phyloP scores from a whole-genome alignment of 1,140 invertebrate species.

The Steinernema feltiae region DNA sequence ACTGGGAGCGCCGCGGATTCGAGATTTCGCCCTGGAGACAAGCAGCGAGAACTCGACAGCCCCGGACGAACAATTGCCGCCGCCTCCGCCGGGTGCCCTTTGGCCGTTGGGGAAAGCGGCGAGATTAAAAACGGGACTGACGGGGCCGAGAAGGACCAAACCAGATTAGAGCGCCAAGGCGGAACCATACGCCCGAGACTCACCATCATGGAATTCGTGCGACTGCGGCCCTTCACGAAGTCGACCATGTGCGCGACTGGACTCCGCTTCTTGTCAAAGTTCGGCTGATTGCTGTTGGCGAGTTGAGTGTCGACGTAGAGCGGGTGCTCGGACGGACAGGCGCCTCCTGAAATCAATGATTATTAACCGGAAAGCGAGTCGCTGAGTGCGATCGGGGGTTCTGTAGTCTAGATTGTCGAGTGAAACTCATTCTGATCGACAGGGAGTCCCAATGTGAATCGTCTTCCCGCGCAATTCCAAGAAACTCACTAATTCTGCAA shows the following conservation, averaged over 20 bases:
- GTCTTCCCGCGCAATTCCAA: no score
- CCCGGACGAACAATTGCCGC: not conserved
- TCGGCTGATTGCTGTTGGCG: not conserved
- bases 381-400: no score
- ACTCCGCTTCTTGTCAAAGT: conserved; percentile 7
- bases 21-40: not conserved
- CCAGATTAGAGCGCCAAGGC: not conserved
- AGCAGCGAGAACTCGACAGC: not conserved
- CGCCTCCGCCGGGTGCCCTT: not conserved
- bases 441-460: no score
- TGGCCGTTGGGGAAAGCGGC: not conserved
- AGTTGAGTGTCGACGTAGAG: conserved; percentile 4
- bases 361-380: not conserved
- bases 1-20: not conserved
- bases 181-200: not conserved
- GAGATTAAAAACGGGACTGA: not conserved
- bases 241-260: conserved; percentile 5
- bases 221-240: conserved; percentile 3
- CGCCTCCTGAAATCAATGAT: not conserved
- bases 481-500: no score
- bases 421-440: not conserved
- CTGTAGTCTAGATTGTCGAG: no score
- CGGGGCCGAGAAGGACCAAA: not conserved
- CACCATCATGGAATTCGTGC: conserved; percentile 11
- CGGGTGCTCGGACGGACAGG: not conserved